Percentiles rank a stretch among this genome's conserved stretches.
Evolutionary conservation across 2,888 invertebrate genomes (phyloP).

Genomic region (Subacronicta megacephala): DNA sequence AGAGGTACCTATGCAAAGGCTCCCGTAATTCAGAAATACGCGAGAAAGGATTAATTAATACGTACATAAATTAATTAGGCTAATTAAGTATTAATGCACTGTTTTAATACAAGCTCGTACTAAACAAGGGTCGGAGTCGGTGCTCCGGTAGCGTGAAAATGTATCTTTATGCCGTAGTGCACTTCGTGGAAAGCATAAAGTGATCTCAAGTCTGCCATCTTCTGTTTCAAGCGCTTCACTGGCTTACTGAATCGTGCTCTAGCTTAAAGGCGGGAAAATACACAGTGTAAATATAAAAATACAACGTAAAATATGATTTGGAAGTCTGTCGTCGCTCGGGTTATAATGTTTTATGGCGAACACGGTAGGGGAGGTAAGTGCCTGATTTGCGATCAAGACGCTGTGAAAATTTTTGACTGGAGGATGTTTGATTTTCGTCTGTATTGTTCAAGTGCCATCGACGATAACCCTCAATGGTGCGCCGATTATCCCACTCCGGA

Average conservation of each 20-base stretch:
- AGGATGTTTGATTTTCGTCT: slow-evolving; percentile 48
- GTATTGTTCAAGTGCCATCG: slow-evolving; percentile 47
- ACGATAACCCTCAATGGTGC: slow-evolving; percentile 47
- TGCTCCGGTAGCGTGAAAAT: slow-evolving; percentile 57
- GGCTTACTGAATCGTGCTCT: slow-evolving; percentile 63
- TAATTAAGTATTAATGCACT: slow-evolving; percentile 28
- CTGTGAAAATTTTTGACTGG: slow-evolving; percentile 36
- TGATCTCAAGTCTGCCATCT: slow-evolving; percentile 71
- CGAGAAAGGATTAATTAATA: slow-evolving; percentile 15
- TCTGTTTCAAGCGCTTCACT: slow-evolving; percentile 66
- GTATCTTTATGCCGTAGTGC: slow-evolving; percentile 74
- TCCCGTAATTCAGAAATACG: neutral
- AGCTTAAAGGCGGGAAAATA: slow-evolving; percentile 57
- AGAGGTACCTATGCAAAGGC: too few species aligned
- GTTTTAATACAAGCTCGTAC: slow-evolving; percentile 32
- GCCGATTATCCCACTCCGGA: slow-evolving; percentile 45
- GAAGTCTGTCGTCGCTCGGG: slow-evolving; percentile 30
- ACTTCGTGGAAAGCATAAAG: slow-evolving; percentile 73
- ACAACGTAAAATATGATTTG: slow-evolving; percentile 43
- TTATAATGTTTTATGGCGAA: slow-evolving; percentile 38
- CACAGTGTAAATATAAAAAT: slow-evolving; percentile 43
- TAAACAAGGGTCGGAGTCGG: slow-evolving; percentile 40
- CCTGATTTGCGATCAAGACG: slow-evolving; percentile 38
- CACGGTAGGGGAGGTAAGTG: slow-evolving; percentile 34
- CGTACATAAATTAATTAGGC: slow-evolving; percentile 24